Percentiles rank a stretch among this genome's conserved stretches.
phyloP scores from a whole-genome alignment of 2,888 invertebrate species.

The Cetonia aurata region DNA sequence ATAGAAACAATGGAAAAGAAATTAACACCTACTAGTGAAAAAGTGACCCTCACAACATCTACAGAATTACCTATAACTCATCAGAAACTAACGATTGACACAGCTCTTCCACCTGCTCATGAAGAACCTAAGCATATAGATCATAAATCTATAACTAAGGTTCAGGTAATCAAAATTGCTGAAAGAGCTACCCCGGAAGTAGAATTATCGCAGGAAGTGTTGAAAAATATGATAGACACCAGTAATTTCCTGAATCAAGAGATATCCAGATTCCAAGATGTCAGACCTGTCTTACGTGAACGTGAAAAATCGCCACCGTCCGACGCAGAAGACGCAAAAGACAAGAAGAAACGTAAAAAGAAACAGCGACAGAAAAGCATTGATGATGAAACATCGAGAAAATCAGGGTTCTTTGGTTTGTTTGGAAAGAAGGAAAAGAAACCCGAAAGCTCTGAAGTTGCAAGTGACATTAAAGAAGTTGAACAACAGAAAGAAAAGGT shows the following conservation, averaged over 20 bases:
- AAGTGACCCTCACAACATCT: neutral
- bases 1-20: slow-evolving; percentile 50
- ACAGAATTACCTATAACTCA: slow-evolving; percentile 2
- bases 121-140: slow-evolving; percentile 12
- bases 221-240: slow-evolving; percentile 43
- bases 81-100: slow-evolving; percentile 9
- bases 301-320: slow-evolving; percentile 7
- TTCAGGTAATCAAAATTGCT: slow-evolving; percentile 27
- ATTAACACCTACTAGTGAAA: slow-evolving; percentile 46
- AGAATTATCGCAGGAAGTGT: slow-evolving; percentile 36
- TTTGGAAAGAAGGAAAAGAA: slow-evolving; percentile 54
- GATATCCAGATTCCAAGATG: slow-evolving; percentile 45
- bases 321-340: slow-evolving; percentile 29
- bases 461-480: neutral
- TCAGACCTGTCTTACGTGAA: slow-evolving; percentile 31
- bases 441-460: slow-evolving; percentile 17
- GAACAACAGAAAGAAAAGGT: slow-evolving; percentile 18
- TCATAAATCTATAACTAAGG: slow-evolving; percentile 10
- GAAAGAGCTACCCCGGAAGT: slow-evolving; percentile 26
- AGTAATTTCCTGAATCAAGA: slow-evolving; percentile 43
- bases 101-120: neutral
- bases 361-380: slow-evolving; percentile 35
- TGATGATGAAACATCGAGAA: slow-evolving; percentile 49
- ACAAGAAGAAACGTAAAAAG: slow-evolving; percentile 47
- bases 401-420: slow-evolving; percentile 51